A percentile compares a stretch with the other conserved stretches of the same genome.
Evolutionary conservation across 2,888 invertebrate genomes (phyloP).

Genomic region (Pardosa pseudoannulata): DNA sequence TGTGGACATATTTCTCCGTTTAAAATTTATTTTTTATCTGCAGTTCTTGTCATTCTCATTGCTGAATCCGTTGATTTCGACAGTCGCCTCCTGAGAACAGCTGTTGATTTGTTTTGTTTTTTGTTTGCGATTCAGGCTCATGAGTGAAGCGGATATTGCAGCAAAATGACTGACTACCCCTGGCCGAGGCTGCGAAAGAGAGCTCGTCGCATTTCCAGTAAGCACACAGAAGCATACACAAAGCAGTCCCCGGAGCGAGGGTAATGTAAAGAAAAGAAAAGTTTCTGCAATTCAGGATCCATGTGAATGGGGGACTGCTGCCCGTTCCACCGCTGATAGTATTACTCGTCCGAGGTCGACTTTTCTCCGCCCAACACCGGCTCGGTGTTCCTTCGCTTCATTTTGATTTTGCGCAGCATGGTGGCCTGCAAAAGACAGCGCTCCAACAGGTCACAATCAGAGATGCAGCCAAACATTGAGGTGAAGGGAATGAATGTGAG

Average conservation of each 20-base stretch:
- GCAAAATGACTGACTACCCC: slow-evolving; percentile 11
- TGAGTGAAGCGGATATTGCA: too few species aligned
- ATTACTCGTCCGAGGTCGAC: slow-evolving; percentile 53
- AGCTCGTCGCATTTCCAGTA: not conserved
- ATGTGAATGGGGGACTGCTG: not conserved
- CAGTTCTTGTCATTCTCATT: too few species aligned
- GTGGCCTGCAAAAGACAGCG: slow-evolving; percentile 86
- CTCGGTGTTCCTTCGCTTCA: slow-evolving; percentile 96
- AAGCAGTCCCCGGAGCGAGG: not conserved
- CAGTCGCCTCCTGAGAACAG: too few species aligned
- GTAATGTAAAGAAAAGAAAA: not conserved
- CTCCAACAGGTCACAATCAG: not conserved
- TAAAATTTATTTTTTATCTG: too few species aligned
- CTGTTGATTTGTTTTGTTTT: too few species aligned
- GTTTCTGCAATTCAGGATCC: not conserved
- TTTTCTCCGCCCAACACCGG: slow-evolving; percentile 72
- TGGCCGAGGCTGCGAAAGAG: not conserved
- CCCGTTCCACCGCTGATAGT: not conserved
- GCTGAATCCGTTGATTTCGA: too few species aligned
- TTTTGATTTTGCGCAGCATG: slow-evolving; percentile 99
- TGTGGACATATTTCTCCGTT: too few species aligned
- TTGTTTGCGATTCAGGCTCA: too few species aligned
- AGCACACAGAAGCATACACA: not conserved
- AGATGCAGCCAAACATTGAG: not conserved
- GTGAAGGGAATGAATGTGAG: not conserved